These are phyloP conservation scores for Epizoanthus fatuus DNA, from an alignment of 92 coral and sea anemone species.

Conservation along the genomic window DNA sequence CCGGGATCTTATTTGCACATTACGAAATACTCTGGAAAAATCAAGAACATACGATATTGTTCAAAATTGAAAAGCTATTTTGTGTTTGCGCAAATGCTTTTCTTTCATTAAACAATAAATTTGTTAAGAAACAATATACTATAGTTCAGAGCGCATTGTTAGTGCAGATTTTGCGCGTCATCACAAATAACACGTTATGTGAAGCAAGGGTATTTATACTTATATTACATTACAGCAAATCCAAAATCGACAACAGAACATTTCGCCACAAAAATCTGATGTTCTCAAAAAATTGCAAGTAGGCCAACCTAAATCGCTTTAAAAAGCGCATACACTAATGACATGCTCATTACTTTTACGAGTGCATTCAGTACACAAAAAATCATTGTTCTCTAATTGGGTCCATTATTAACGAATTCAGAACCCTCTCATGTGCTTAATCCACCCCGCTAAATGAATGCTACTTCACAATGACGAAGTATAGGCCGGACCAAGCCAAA, in stretches of 20 bases:
- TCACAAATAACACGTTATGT: not conserved
- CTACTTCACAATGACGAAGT: no score
- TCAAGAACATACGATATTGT: not conserved
- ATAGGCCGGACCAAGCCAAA: no score
- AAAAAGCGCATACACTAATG: not conserved
- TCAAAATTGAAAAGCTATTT: not conserved
- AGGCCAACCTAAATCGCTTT: not conserved
- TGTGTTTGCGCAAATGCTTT: not conserved
- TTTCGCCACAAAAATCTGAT: no score
- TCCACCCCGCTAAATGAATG: not conserved
- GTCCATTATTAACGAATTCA: not conserved
- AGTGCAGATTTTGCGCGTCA: not conserved
- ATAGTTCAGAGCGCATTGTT: not conserved
- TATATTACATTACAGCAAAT: no score
- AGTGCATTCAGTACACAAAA: not conserved
- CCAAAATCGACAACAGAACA: no score
- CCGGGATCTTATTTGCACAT: not conserved
- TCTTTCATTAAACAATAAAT: not conserved
- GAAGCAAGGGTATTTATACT: no score
- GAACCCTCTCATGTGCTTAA: not conserved
- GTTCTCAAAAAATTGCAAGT: no score
- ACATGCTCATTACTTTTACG: not conserved
- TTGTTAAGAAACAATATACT: not conserved
- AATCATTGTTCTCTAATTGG: not conserved
- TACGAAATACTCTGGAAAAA: not conserved